Evolutionary conservation across 2,888 invertebrate genomes (phyloP).

Genomic region (Dryobota labecula): DNA sequence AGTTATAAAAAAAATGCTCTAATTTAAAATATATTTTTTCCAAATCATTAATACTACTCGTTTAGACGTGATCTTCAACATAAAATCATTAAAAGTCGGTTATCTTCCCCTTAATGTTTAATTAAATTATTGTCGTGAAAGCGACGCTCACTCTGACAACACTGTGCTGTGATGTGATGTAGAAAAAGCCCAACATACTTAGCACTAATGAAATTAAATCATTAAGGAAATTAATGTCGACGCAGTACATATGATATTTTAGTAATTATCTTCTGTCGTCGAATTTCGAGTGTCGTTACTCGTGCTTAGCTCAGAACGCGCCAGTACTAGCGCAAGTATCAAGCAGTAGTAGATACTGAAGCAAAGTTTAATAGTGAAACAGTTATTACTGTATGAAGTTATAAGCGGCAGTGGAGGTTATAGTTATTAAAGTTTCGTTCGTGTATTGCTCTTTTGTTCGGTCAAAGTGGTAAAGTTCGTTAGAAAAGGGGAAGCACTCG

Average conservation of each 20-base stretch:
- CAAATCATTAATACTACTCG: too few relatives aligned
- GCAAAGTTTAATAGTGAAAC: constrained; percentile 39
- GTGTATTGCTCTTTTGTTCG: constrained; percentile 48
- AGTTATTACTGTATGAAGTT: constrained; percentile 44
- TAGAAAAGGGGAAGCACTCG: background rate
- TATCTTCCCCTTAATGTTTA: too few relatives aligned
- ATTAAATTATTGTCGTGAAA: background rate
- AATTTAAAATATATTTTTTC: too few relatives aligned
- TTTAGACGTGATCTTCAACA: too few relatives aligned
- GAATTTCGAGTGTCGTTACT: constrained; percentile 10
- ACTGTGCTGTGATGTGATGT: too few relatives aligned
- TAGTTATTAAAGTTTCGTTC: constrained; percentile 48
- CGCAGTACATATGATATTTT: constrained; percentile 55
- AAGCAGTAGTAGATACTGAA: constrained; percentile 25
- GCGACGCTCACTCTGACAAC: background rate
- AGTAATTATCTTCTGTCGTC: too few relatives aligned
- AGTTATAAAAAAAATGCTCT: too few relatives aligned
- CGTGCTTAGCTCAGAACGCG: constrained; percentile 44
- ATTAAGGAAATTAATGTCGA: constrained; percentile 57
- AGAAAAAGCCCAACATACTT: constrained; percentile 13
- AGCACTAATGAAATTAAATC: constrained; percentile 54
- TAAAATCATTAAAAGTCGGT: too few relatives aligned
- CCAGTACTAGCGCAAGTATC: constrained; percentile 43
- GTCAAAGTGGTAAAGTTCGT: constrained; percentile 24
- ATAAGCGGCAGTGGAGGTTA: constrained; percentile 28